phyloP scores from a whole-genome alignment of 1,140 invertebrate species.

The Hirudo medicinalis region DNA sequence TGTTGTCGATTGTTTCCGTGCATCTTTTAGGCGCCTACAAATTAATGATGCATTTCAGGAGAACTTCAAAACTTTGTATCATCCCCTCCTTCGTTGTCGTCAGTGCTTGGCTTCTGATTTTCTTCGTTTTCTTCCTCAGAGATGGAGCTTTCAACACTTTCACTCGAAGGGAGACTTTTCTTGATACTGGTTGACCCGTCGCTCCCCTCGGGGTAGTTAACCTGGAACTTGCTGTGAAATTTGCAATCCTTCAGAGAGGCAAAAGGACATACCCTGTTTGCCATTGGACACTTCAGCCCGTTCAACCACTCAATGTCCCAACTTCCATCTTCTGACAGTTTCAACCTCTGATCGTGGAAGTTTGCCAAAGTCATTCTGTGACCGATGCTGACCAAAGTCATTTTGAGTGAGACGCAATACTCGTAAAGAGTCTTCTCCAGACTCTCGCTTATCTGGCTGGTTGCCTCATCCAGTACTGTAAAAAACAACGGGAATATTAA shows the following conservation, averaged over 20 bases:
- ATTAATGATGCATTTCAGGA: not conserved
- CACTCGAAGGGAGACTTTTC: no score
- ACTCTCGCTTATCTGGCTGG: slow-evolving; percentile 47
- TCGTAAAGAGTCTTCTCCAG: slow-evolving; percentile 46
- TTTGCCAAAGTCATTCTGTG: slow-evolving; percentile 41
- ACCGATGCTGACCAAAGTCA: slow-evolving; percentile 46
- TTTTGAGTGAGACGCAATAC: slow-evolving; percentile 38
- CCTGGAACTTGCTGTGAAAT: no score
- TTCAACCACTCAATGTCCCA: not conserved
- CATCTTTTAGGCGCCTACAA: not conserved
- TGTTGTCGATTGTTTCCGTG: not conserved
- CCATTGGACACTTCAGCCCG: no score
- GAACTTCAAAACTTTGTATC: no score
- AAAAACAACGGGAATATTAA: not conserved
- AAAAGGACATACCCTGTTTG: no score
- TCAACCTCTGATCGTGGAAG: slow-evolving; percentile 44
- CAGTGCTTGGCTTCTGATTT: no score
- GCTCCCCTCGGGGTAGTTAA: no score
- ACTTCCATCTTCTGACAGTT: slow-evolving; percentile 29
- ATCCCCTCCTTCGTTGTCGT: no score
- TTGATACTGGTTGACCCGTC: no score
- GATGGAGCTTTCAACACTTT: no score
- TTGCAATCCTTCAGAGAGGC: no score
- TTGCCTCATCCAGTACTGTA: slow-evolving; percentile 51
- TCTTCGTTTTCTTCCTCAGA: no score